Evolutionary conservation across 2,797 vertebrate genomes (phyloP).

Genomic region (Melanotaenia trifasciata): DNA sequence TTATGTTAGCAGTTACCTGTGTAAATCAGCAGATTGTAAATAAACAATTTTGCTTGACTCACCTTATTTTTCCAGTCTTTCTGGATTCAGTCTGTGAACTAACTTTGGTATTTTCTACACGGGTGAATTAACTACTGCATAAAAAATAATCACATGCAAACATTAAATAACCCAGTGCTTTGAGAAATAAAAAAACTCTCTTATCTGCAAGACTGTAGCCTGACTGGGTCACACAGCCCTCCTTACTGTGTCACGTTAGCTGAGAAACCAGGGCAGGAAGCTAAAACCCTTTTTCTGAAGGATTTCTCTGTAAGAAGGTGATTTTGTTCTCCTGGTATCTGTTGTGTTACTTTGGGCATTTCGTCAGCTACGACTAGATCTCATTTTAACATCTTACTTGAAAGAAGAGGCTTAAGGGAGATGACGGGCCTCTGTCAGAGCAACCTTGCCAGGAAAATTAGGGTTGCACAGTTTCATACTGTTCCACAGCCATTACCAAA

Average conservation of each 20-base stretch:
- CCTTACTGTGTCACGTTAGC: conserved; percentile 62
- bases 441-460: conserved; percentile 75
- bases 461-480: conserved; percentile 81
- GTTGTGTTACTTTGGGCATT: conserved; percentile 75
- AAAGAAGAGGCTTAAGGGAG: conserved; percentile 76
- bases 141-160: neutral
- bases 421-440: conserved; percentile 79
- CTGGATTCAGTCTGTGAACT: neutral
- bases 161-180: conserved; percentile 27
- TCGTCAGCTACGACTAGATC: conserved; percentile 74
- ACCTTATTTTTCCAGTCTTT: neutral
- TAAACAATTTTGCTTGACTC: neutral
- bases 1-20: neutral
- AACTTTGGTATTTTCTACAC: conserved; percentile 7
- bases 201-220: conserved; percentile 30
- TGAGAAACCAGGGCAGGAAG: conserved; percentile 56
- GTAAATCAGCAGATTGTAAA: neutral
- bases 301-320: conserved; percentile 73
- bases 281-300: conserved; percentile 60
- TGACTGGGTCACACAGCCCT: conserved; percentile 49
- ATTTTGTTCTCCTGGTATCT: conserved; percentile 66
- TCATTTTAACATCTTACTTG: conserved; percentile 76
- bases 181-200: conserved; percentile 43
- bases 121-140: neutral
- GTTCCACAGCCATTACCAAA: conserved; percentile 68